phyloP scores from a whole-genome alignment of 2,113 vertebrate species.

The Petromus typicus region DNA sequence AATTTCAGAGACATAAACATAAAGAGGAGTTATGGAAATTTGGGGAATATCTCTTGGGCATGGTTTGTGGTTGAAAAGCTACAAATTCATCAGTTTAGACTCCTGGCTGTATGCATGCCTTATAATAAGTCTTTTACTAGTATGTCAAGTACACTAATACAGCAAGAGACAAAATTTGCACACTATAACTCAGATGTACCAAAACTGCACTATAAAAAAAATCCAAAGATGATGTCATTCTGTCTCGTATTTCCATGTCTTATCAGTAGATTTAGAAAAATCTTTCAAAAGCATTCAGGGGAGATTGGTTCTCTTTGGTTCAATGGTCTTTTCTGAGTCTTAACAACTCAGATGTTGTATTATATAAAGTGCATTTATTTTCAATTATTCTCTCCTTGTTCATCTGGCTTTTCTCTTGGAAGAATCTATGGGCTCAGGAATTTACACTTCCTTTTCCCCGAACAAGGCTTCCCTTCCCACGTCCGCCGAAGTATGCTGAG shows the following conservation, averaged over 20 bases:
- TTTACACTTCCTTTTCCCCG: background rate
- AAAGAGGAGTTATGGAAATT: conserved; percentile 57
- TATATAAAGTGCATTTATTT: background rate
- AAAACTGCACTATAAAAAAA: conserved; percentile 47
- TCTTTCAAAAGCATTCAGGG: conserved; percentile 23
- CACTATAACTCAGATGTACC: conserved; percentile 48
- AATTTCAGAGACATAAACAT: conserved; percentile 52
- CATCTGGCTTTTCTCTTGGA: background rate
- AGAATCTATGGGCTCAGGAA: background rate
- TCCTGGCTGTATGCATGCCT: background rate
- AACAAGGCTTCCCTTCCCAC: background rate
- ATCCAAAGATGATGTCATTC: conserved; percentile 56
- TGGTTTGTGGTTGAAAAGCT: conserved; percentile 50
- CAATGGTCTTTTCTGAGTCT: background rate
- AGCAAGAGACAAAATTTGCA: conserved; percentile 53
- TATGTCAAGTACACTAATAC: conserved; percentile 3
- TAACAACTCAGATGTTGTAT: conserved; percentile 30
- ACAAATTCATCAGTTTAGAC: conserved; percentile 30
- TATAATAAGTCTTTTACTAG: conserved; percentile 40
- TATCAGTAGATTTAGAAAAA: background rate
- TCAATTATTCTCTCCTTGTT: background rate
- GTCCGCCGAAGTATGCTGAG: background rate
- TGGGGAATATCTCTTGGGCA: background rate
- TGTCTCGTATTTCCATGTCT: conserved; percentile 57
- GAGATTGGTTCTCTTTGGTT: conserved; percentile 3